phyloP scores from a whole-genome alignment of 2,888 invertebrate species.

The Chalcis sispes region DNA sequence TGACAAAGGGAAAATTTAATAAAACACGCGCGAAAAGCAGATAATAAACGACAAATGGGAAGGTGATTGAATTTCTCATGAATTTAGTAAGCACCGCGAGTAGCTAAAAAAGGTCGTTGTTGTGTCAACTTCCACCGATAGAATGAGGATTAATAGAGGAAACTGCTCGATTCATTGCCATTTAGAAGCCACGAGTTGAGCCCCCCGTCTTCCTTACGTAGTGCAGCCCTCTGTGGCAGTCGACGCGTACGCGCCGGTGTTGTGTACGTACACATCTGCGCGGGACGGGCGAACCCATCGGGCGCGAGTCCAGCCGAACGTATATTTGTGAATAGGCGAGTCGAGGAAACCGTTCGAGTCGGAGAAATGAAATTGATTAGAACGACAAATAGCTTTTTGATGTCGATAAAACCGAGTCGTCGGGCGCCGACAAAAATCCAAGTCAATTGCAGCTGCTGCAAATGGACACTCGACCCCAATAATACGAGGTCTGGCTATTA shows the following conservation, averaged over 20 bases:
- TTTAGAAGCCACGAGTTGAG: slow-evolving; percentile 61
- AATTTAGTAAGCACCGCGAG: no score
- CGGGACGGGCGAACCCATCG: not conserved
- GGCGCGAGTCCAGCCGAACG: slow-evolving; percentile 5
- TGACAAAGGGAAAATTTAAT: no score
- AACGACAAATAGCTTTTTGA: not conserved
- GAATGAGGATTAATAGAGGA: slow-evolving; percentile 70
- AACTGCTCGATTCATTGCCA: slow-evolving; percentile 64
- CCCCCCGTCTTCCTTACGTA: slow-evolving; percentile 50
- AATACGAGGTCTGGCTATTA: no score
- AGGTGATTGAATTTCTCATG: no score
- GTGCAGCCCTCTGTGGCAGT: no score
- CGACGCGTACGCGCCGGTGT: not conserved
- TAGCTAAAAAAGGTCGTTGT: slow-evolving; percentile 52
- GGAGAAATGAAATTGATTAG: slow-evolving; percentile 5
- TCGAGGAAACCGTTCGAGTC: not conserved
- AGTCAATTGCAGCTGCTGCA: not conserved
- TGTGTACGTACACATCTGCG: not conserved
- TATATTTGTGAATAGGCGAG: slow-evolving; percentile 7
- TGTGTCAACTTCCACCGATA: slow-evolving; percentile 66
- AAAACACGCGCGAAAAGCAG: no score
- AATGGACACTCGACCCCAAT: no score
- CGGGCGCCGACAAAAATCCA: not conserved
- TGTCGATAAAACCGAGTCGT: not conserved
- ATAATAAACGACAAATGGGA: no score